Evolutionary conservation across 64 coral and sea anemone genomes (phyloP).

Genomic region (Dendrophyllia cribrosa): DNA sequence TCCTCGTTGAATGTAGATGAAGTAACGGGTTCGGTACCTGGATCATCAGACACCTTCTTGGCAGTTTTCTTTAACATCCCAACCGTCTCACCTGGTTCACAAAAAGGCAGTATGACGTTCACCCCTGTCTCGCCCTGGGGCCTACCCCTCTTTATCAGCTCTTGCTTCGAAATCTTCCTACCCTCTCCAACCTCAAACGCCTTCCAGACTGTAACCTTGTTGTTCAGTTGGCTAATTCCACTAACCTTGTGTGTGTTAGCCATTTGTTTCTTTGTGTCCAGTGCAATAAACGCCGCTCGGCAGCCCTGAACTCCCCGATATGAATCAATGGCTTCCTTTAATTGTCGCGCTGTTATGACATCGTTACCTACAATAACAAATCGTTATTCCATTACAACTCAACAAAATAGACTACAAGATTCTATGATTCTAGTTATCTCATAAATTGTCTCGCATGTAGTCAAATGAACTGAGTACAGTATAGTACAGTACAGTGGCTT

Average conservation of each 20-base stretch:
- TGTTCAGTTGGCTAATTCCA: conserved; percentile 69
- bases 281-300: conserved; percentile 34
- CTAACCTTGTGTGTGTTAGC: conserved; percentile 7
- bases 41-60: not conserved
- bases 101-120: not conserved
- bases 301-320: conserved; percentile 54
- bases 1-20: not conserved
- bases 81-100: conserved; percentile 8
- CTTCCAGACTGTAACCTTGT: conserved; percentile 28
- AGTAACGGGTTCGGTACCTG: not conserved
- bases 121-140: conserved; percentile 13
- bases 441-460: not conserved
- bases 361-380: conserved; percentile 56
- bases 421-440: not conserved
- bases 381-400: not conserved
- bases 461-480: no score
- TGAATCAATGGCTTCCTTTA: conserved; percentile 58
- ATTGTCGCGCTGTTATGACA: conserved; percentile 36
- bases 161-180: conserved; percentile 17
- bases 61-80: conserved; percentile 38
- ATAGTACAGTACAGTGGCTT: no score
- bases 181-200: conserved; percentile 47
- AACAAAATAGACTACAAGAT: not conserved
- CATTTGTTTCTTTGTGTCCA: conserved; percentile 47
- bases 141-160: conserved; percentile 6